phyloP scores from a whole-genome alignment of 2,888 invertebrate species.

The Sericinus montela region DNA sequence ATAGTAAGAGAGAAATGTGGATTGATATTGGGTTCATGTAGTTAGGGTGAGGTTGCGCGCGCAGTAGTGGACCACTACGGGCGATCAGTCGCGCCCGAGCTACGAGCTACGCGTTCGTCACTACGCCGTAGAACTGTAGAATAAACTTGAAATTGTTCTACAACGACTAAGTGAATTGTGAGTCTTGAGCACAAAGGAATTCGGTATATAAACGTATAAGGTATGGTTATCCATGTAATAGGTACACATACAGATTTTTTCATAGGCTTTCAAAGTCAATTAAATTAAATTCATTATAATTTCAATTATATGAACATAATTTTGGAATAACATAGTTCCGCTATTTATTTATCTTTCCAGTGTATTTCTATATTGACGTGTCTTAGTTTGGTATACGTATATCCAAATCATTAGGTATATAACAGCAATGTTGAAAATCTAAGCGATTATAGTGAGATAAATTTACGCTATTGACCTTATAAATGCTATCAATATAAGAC shows the following conservation, averaged over 20 bases:
- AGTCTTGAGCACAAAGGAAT: constrained; percentile 21
- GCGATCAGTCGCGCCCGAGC: constrained; percentile 63
- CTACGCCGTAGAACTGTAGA: constrained; percentile 59
- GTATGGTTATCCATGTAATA: constrained; percentile 1
- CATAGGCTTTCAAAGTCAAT: background rate
- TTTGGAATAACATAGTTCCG: no score
- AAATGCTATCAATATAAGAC: no score
- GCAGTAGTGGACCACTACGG: constrained; percentile 58
- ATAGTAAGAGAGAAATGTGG: constrained; percentile 51
- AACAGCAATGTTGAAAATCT: no score
- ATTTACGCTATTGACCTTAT: no score
- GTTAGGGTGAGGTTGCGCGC: constrained; percentile 74
- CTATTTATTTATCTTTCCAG: no score
- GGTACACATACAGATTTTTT: background rate
- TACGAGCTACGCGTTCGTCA: constrained; percentile 52
- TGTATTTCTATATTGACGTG: no score
- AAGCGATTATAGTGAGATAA: no score
- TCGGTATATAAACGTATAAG: constrained; percentile 7
- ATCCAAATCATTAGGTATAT: no score
- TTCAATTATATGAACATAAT: background rate
- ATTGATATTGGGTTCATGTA: constrained; percentile 70
- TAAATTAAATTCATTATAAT: background rate
- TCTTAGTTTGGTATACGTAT: no score
- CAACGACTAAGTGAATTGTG: constrained; percentile 28
- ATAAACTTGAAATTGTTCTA: constrained; percentile 18